Evolutionary conservation across 2,113 vertebrate species (phyloP).

Genomic region (Crotalus viridis): DNA sequence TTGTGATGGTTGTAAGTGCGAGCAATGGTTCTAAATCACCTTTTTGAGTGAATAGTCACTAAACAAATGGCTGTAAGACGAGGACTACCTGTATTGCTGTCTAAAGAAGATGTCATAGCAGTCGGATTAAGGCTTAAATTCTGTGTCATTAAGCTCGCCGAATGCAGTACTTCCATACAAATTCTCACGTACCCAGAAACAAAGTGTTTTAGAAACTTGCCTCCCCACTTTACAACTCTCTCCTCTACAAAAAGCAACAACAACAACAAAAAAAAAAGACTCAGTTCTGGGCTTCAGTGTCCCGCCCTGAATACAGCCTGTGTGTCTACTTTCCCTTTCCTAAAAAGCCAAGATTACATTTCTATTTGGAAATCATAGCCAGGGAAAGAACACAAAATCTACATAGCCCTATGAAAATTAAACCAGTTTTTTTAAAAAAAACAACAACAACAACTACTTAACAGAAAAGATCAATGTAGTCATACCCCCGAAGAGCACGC

Average conservation of each 20-base stretch:
- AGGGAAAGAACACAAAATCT: not conserved
- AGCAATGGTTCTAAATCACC: no score
- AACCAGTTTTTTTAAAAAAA: constrained; percentile 18
- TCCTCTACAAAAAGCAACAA: not conserved
- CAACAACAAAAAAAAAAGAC: no score
- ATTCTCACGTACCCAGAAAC: not conserved
- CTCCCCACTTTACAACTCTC: not conserved
- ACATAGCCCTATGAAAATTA: constrained; percentile 42
- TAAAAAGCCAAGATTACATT: constrained; percentile 9
- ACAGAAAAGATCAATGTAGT: constrained; percentile 55
- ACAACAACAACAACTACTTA: constrained; percentile 8
- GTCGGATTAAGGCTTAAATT: not conserved
- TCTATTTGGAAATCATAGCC: constrained; percentile 7
- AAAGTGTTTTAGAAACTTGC: not conserved
- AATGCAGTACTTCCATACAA: not conserved
- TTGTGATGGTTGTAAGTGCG: no score
- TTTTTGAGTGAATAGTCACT: no score
- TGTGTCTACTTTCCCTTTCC: not conserved
- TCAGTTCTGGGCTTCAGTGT: not conserved
- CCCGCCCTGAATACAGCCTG: not conserved
- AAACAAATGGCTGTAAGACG: no score
- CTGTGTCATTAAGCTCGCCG: no score
- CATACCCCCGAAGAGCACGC: constrained; percentile 49
- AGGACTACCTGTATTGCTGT: no score
- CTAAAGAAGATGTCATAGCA: no score